A percentile compares a stretch with the other conserved stretches of the same genome.
phyloP scores from a whole-genome alignment of 2,888 invertebrate species.

The Zele albiditarsus region DNA sequence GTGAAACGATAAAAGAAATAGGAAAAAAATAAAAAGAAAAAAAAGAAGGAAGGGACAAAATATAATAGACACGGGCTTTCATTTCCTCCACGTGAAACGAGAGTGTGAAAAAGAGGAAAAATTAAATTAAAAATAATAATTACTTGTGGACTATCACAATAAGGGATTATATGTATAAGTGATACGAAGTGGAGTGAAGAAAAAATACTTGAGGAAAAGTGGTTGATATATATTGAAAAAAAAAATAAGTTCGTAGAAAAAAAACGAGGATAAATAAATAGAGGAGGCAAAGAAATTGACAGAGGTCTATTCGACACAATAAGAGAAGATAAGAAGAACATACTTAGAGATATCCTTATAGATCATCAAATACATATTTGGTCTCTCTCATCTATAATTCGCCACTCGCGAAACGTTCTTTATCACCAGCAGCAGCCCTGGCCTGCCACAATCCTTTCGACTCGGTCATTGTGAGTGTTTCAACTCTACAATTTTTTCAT shows the following conservation, averaged over 20 bases:
- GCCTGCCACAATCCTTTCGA: slow-evolving; percentile 73
- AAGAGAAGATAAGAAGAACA: slow-evolving; percentile 26
- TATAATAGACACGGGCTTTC: background rate
- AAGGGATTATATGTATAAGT: slow-evolving; percentile 19
- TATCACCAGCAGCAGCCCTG: slow-evolving; percentile 64
- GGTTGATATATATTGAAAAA: background rate
- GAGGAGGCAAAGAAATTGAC: background rate
- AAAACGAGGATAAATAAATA: background rate
- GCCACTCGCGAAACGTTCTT: slow-evolving; percentile 51
- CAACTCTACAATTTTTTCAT: background rate
- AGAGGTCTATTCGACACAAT: slow-evolving; percentile 19
- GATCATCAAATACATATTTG: slow-evolving; percentile 41
- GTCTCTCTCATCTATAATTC: slow-evolving; percentile 21
- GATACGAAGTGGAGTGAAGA: slow-evolving; percentile 1
- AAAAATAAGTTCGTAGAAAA: background rate
- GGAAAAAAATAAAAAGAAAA: slow-evolving; percentile 48
- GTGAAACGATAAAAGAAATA: slow-evolving; percentile 59
- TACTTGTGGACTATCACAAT: slow-evolving; percentile 16
- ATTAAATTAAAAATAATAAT: slow-evolving; percentile 29
- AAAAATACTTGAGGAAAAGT: background rate
- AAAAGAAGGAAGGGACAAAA: slow-evolving; percentile 39
- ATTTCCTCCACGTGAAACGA: slow-evolving; percentile 37
- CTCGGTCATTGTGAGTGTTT: slow-evolving; percentile 71
- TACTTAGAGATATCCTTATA: slow-evolving; percentile 28
- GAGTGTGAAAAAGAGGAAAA: slow-evolving; percentile 43